phyloP scores from a whole-genome alignment of 2,888 invertebrate species.

The Belgica antarctica region DNA sequence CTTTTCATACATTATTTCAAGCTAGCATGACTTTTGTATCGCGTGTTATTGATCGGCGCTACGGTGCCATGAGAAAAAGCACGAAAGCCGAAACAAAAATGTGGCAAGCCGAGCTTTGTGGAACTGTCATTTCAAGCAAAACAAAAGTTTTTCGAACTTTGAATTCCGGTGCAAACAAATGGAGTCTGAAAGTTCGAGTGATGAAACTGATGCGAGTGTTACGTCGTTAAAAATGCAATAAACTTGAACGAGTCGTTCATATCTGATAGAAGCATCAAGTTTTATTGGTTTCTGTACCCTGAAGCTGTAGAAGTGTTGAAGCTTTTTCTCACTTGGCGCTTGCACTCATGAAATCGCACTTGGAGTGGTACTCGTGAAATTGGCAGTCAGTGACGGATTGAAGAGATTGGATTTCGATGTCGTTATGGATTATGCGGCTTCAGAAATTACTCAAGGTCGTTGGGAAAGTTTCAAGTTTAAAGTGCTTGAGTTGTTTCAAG shows the following conservation, averaged over 20 bases:
- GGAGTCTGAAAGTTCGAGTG: no score
- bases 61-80: not conserved
- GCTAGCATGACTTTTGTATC: conserved; percentile 16
- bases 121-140: conserved; percentile 2
- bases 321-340: not conserved
- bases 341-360: not conserved
- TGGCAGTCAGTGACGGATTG: no score
- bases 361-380: not conserved
- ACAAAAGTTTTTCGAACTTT: not conserved
- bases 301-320: not conserved
- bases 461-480: no score
- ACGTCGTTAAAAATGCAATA: not conserved
- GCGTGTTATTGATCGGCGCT: conserved; percentile 9
- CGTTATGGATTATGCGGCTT: no score
- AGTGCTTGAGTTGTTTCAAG: no score
- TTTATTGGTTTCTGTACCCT: not conserved
- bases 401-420: not conserved
- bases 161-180: no score
- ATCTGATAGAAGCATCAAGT: not conserved
- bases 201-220: not conserved
- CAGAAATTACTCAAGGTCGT: no score
- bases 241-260: not conserved
- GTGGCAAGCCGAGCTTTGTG: not conserved
- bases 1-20: conserved; percentile 13
- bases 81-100: not conserved